Evolutionary conservation across 1,140 invertebrate genomes (phyloP), one percentile per base, ranked within the genome.

Genomic region (Saxidomus purpurata): DNA sequence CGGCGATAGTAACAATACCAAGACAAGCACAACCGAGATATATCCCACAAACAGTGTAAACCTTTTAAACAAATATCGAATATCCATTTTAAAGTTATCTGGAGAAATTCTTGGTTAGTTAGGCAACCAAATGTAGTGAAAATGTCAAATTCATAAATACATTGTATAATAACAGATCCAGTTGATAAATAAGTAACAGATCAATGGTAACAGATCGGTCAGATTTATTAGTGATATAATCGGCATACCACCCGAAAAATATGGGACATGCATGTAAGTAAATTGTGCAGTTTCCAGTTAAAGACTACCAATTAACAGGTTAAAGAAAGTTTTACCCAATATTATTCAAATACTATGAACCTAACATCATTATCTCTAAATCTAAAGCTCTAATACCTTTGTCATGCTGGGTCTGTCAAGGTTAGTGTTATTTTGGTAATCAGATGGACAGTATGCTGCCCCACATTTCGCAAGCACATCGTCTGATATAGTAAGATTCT

Each of bases 21-120:
- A 98, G 96, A 52, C 98, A 93, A 36, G 98, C 97, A 93, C 98
- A 99, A 0, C 97, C 97, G 38, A 99, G 96, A 95, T 99, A 99
- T 90, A 99, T 98, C 83, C 97, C 97, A 28, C 97, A 97, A 94
- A 99, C 98, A 94, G 98, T 97, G 95, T 91, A 93, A 25, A 93
- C 67, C 93, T 93, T 74, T 38, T 43, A 80, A 31, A 87, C 4
- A 76, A 43, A 43, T 15, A 15, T 43, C 4, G 15, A 43, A 43
- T 43, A 15, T 43, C 15, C 15, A 43, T 43, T 43, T 15, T 8
- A 8, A 15, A 43, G 15, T 31, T 8, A 43, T 15, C 15, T 43
- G 6, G 15, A 43, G 43, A 43, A 43, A 43, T n/a, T n/a, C n/a
- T n/a, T n/a, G n/a, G n/a, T n/a, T n/a, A n/a, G n/a, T n/a, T n/a